A percentile compares a stretch with the other conserved stretches of the same genome.
phyloP scores from a whole-genome alignment of 2,888 invertebrate genomes.

The Tillus elongatus region DNA sequence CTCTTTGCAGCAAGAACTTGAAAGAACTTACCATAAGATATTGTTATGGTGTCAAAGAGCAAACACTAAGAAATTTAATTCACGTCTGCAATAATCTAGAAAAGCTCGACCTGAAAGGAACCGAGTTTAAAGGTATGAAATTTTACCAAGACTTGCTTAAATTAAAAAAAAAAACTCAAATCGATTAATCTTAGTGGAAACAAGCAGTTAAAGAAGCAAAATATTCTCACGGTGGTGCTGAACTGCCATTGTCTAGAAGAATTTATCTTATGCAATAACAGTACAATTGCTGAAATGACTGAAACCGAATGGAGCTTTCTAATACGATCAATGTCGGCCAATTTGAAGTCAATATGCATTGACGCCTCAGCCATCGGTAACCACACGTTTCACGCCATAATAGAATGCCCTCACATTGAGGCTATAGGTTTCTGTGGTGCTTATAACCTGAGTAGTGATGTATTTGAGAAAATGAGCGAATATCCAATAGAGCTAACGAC shows the following conservation, averaged over 20 bases:
- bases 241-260: neutral
- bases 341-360: neutral
- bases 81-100: neutral
- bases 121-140: neutral
- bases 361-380: neutral
- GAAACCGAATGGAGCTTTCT: neutral
- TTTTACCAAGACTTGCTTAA: neutral
- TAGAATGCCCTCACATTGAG: neutral
- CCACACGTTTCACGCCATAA: neutral
- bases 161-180: neutral
- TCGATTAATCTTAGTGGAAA: slow-evolving; percentile 1
- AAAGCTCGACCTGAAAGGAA: neutral
- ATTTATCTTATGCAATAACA: neutral
- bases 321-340: neutral
- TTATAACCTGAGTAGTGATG: neutral
- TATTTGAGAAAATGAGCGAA: neutral
- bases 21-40: neutral
- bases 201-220: neutral
- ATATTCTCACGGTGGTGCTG: neutral
- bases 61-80: neutral
- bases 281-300: neutral
- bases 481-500: neutral
- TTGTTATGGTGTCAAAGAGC: neutral
- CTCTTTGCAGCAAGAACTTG: neutral
- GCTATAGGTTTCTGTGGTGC: neutral